These are phyloP conservation scores for Drepanosiphum platanoidis DNA, from an alignment of 2,888 invertebrate genomes.

Conservation along the genomic window DNA sequence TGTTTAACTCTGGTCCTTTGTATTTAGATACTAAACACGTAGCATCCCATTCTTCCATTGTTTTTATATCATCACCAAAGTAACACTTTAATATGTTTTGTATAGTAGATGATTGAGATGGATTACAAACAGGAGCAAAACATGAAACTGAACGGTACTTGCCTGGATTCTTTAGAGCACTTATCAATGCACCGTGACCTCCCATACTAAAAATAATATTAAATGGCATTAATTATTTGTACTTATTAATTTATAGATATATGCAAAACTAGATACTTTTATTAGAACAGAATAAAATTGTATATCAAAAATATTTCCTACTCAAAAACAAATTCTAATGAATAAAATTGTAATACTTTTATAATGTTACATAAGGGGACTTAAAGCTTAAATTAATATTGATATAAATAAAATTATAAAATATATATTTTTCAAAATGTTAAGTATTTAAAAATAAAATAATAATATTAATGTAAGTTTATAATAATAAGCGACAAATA, in stretches of 20 bases:
- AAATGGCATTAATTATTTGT: background rate
- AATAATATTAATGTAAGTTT: too few species aligned
- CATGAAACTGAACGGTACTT: slow-evolving; percentile 89
- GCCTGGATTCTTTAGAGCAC: slow-evolving; percentile 89
- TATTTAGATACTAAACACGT: slow-evolving; percentile 83
- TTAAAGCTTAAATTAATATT: too few species aligned
- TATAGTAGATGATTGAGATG: slow-evolving; percentile 87
- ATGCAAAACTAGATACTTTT: background rate
- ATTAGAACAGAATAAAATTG: too few species aligned
- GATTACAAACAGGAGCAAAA: slow-evolving; percentile 95
- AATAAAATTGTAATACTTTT: too few species aligned
- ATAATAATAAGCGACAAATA: too few species aligned
- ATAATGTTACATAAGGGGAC: too few species aligned
- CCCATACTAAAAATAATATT: slow-evolving; percentile 83
- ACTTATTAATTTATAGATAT: background rate
- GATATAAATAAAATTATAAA: too few species aligned
- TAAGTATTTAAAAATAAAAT: too few species aligned
- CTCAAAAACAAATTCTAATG: too few species aligned
- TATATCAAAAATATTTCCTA: too few species aligned
- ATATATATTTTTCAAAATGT: too few species aligned
- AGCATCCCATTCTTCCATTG: slow-evolving; percentile 90
- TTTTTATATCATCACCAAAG: slow-evolving; percentile 71
- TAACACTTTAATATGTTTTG: slow-evolving; percentile 85
- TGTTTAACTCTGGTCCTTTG: slow-evolving; percentile 81
- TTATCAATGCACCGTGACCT: slow-evolving; percentile 94